Evolutionary conservation across 2,888 invertebrate genomes (phyloP), one percentile per base, ranked within the genome.

Genomic region (Trypoxylon attenuatum): DNA sequence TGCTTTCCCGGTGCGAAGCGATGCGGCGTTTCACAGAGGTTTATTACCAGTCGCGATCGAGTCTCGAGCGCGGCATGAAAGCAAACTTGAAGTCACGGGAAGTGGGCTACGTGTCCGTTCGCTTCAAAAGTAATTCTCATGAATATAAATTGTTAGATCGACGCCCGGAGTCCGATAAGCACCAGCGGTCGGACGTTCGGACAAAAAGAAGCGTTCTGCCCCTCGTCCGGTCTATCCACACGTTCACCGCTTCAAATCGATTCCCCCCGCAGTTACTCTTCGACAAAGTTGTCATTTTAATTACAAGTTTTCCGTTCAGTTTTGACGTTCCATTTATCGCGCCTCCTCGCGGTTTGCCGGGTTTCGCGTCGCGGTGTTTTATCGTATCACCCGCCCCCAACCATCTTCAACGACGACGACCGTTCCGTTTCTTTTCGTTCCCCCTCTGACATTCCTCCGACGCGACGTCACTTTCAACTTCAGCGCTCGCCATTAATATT

Each of bases 111-210:
- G 29, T 50, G 43, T 29, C 19, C 46, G 46, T 50, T 56, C 50
- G 53, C 68, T 61, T 64, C 59, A 51, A 71, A 76, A 76, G 66
- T 73, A 73, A 79, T 74, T 70, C 74, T 75, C 79, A 74, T 77
- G 80, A 81, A 81, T 78, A 79, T 76, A 80, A 78, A 79, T 80
- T 75, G 76, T 73, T 61, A 65, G 59, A 47, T 71, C 39, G 57
- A 49, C 38, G 39, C 45, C n/a, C 8, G n/a, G 27, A 1, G 1
- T 2, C 33, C 33, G 33, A 33, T 33, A 33, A 33, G 33, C 33
- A 33, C 13, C 33, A 53, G 16, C 49, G 55, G 50, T 53, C 56
- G 70, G 65, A 42, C 49, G 53, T 54, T 60, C 16, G 41, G 22
- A 42, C 38, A 43, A 47, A 64, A 56, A 49, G 49, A 41, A 18